Evolutionary conservation across 2,888 invertebrate genomes (phyloP), one percentile per base, ranked within the genome.

Genomic region (Hermaeophaga mercurialis): DNA sequence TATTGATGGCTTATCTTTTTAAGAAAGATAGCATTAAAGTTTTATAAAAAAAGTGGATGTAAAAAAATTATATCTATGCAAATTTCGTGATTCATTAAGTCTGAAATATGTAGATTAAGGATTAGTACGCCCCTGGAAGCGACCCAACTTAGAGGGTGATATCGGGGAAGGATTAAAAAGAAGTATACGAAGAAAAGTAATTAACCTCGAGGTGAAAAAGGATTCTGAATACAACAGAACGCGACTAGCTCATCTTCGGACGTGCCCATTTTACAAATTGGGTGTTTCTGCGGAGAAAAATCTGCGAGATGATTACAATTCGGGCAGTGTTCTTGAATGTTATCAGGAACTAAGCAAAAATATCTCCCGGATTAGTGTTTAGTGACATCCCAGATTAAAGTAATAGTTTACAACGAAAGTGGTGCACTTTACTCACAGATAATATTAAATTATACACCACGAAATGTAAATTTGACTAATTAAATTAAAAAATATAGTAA

Each of bases 191-290:
- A 41, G 41, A 41, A 50, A 41, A 38, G 50, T 50, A 50, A 50
- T 50, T 50, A 50, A 19, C 50, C 41, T 33, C 14, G n/a, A 50
- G 50, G 41, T 50, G 41, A 50, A 19, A 14, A 31, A 50, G 50
- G 50, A 50, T 50, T 41, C 50, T 50, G 19, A 50, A 50, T 50
- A 41, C 50, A 50, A 50, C 19, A 31, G 17, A 50, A 50, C 33
- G 50, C 28, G 31, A 50, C 50, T 31, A 33, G 50, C 50, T 50
- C 41, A 50, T 50, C 50, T 33, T 28, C 18, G 41, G 31, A 50
- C 50, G 50, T 50, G 50, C 39, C 28, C 15, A 50, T 50, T 50
- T 50, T 50, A 50, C 41, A 41, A 50, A 41, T 50, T 50, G 11
- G 31, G 31, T 41, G 41, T 50, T 50, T 41, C 15, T 33, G 22